Conservation (phyloP, 2,888 invertebrate species). For the Rhimphoctona megacephalus region DNA sequence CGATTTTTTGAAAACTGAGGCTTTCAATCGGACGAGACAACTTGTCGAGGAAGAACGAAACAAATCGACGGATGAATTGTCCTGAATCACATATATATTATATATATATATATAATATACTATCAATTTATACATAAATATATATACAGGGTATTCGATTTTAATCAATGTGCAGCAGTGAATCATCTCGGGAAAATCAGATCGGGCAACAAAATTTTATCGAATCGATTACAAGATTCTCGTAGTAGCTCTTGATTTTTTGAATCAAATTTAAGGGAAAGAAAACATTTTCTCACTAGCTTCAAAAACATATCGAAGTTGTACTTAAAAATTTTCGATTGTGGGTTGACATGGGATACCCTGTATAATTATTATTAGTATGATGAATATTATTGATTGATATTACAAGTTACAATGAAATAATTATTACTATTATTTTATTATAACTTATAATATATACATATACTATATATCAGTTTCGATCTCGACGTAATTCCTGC, state of each 20-base stretch:
- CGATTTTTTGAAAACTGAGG: conserved; percentile 97
- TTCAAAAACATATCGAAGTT: not conserved
- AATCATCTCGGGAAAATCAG: not conserved
- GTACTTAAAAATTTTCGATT: not conserved
- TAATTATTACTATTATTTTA: not conserved
- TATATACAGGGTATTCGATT: not conserved
- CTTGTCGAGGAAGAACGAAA: conserved; percentile 90
- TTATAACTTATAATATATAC: not conserved
- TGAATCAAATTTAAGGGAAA: not conserved
- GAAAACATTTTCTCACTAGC: not conserved
- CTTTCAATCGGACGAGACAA: conserved; percentile 94
- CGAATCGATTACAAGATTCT: not conserved
- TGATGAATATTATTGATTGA: not conserved
- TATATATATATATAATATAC: not conserved
- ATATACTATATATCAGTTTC: not conserved
- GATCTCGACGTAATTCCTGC: conserved; percentile 29
- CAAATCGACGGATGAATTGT: conserved; percentile 83
- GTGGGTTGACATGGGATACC: not conserved
- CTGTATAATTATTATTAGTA: conserved; percentile 1
- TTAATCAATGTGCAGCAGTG: not conserved
- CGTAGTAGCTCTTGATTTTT: not conserved
- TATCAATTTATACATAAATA: conserved; percentile 2
- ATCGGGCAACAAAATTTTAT: not conserved
- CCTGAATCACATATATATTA: conserved; percentile 65
- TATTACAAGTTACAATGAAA: not conserved